Conservation (phyloP, 2,113 vertebrate genomes). For the Rhabdomys dilectus region DNA sequence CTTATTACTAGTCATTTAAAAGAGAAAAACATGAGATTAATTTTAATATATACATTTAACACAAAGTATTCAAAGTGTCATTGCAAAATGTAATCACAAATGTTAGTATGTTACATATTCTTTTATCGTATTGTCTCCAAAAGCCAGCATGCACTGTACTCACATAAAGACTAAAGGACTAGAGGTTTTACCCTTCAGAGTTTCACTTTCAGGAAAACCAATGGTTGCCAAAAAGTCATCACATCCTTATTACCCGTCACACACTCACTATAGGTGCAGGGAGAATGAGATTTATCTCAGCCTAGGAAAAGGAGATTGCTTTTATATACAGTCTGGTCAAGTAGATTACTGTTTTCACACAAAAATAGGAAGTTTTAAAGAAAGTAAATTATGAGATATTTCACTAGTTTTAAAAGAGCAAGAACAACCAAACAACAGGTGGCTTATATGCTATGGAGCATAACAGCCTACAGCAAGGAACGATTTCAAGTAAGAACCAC, state of each 20-base stretch:
- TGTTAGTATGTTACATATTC: neutral
- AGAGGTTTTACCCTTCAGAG: neutral
- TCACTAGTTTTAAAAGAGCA: neutral
- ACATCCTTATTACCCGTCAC: neutral
- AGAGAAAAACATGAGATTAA: neutral
- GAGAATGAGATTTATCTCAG: constrained; percentile 44
- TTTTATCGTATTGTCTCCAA: constrained; percentile 15
- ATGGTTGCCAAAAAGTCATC: constrained; percentile 21
- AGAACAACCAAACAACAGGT: neutral
- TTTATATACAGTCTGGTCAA: constrained; percentile 26
- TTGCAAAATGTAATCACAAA: constrained; percentile 14
- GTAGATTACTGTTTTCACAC: neutral
- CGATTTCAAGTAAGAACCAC: neutral
- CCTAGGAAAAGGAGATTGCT: neutral
- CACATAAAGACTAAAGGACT: neutral
- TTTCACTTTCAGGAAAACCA: neutral
- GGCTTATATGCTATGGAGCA: neutral
- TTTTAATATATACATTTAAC: constrained; percentile 17
- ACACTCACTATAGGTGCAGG: neutral
- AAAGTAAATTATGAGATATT: neutral
- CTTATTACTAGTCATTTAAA: constrained; percentile 25
- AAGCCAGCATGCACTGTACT: neutral
- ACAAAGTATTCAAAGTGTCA: neutral
- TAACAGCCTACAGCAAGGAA: neutral
- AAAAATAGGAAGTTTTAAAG: neutral